These are phyloP conservation scores for Scomberomorus guttatus DNA, from an alignment of 2,797 vertebrate genomes.

Conservation along the genomic window DNA sequence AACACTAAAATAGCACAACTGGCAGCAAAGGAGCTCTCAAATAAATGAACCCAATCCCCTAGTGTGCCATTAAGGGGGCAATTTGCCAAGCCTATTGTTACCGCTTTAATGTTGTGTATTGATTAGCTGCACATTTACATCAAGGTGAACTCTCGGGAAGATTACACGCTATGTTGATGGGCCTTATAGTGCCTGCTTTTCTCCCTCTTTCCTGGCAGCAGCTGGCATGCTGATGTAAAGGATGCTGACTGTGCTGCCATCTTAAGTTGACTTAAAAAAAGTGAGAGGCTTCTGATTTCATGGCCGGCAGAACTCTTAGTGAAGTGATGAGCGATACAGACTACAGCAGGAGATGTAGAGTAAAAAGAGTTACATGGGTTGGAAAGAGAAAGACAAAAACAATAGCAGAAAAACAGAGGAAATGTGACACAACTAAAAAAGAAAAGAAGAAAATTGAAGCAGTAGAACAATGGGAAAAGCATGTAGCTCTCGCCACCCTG, in stretches of 20 bases:
- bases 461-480: not conserved
- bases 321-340: conserved; percentile 20
- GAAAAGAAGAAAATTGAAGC: not conserved
- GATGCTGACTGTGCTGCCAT: conserved; percentile 59
- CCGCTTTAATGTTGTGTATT: conserved; percentile 72
- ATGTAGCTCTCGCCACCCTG: not conserved
- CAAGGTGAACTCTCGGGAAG: conserved; percentile 73
- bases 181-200: not conserved
- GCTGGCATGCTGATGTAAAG: conserved; percentile 52
- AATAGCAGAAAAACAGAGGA: not conserved
- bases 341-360: not conserved
- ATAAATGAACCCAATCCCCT: conserved; percentile 64
- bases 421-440: not conserved
- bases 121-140: conserved; percentile 79
- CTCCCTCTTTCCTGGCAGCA: conserved; percentile 25
- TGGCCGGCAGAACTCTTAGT: conserved; percentile 25
- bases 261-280: conserved; percentile 60
- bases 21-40: conserved; percentile 61
- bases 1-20: conserved; percentile 39
- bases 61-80: conserved; percentile 50
- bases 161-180: conserved; percentile 42
- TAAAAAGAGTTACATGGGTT: not conserved
- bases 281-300: conserved; percentile 46
- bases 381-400: not conserved
- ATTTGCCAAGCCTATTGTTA: conserved; percentile 59